Percentiles rank a stretch among this genome's conserved stretches.
Evolutionary conservation across 2,888 invertebrate species (phyloP).

Genomic region (Trichopria drosophilae): DNA sequence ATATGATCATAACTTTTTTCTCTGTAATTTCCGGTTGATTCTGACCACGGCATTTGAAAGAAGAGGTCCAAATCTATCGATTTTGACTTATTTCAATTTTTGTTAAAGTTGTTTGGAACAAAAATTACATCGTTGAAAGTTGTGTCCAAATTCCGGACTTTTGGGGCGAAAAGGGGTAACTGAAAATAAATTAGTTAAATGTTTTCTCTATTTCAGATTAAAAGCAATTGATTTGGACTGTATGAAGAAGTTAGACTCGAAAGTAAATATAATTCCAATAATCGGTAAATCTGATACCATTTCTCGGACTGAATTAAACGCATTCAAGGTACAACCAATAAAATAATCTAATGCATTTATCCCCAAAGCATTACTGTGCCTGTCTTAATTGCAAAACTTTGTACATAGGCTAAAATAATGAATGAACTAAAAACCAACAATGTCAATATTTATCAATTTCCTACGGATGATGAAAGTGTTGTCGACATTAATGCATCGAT

Average conservation of each 20-base stretch:
- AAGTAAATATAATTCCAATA: constrained; percentile 98
- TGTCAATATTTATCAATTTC: constrained; percentile 97
- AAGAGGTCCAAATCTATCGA: no score
- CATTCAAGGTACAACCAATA: constrained; percentile 95
- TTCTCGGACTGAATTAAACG: constrained; percentile 93
- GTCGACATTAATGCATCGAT: constrained; percentile 84
- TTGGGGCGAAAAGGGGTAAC: no score
- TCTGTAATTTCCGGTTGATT: no score
- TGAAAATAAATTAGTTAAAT: constrained; percentile 61
- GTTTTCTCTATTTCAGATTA: constrained; percentile 65
- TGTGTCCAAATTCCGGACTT: no score
- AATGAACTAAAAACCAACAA: constrained; percentile 89
- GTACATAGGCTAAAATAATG: constrained; percentile 79
- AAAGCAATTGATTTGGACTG: constrained; percentile 98
- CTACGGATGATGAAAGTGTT: constrained; percentile 96
- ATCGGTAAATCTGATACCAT: constrained; percentile 99
- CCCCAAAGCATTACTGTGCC: constrained; percentile 17
- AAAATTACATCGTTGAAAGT: no score
- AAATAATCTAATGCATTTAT: no score
- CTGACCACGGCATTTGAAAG: no score
- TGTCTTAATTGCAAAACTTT: constrained; percentile 2
- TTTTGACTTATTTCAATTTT: no score
- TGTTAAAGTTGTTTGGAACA: no score
- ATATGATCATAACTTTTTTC: no score
- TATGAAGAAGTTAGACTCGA: constrained; percentile 97